Evolutionary conservation across 2,888 invertebrate species (phyloP).

Genomic region (Eumerus sabulonum): DNA sequence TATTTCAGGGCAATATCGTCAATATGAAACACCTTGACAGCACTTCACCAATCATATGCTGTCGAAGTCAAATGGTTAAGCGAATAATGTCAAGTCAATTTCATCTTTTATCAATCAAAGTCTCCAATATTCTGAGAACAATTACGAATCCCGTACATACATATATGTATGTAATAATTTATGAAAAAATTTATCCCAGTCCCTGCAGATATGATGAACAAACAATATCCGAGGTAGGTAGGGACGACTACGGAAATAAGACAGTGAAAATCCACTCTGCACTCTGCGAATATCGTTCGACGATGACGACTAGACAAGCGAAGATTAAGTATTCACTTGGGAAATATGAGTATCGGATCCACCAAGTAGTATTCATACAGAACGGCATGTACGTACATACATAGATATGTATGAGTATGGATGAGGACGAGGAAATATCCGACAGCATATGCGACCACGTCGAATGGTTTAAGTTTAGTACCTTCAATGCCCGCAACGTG

Average conservation of each 20-base stretch:
- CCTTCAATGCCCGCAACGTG: conserved; percentile 55
- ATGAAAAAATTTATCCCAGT: conserved; percentile 43
- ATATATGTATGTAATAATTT: too few relatives aligned
- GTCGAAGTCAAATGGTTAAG: not conserved
- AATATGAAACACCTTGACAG: not conserved
- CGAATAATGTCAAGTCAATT: conserved; percentile 34
- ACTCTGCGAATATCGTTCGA: too few relatives aligned
- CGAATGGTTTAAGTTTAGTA: conserved; percentile 50
- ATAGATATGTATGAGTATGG: conserved; percentile 10
- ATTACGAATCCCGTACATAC: conserved; percentile 49
- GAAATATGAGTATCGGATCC: conserved; percentile 64
- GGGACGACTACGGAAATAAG: too few relatives aligned
- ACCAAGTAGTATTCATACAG: conserved; percentile 26
- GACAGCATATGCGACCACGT: conserved; percentile 43
- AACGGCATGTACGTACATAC: conserved; percentile 17
- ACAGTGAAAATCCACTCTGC: conserved; percentile 42
- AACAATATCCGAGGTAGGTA: conserved; percentile 12
- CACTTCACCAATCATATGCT: conserved; percentile 2
- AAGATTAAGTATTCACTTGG: conserved; percentile 65
- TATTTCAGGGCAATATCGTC: conserved; percentile 16
- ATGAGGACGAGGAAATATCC: conserved; percentile 50
- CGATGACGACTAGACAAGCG: conserved; percentile 56
- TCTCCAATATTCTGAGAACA: conserved; percentile 51
- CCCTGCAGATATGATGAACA: conserved; percentile 5
- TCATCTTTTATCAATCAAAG: conserved; percentile 59